Evolutionary conservation across 2,113 vertebrate genomes (phyloP).

Genomic region (Sylvicapra grimmia): DNA sequence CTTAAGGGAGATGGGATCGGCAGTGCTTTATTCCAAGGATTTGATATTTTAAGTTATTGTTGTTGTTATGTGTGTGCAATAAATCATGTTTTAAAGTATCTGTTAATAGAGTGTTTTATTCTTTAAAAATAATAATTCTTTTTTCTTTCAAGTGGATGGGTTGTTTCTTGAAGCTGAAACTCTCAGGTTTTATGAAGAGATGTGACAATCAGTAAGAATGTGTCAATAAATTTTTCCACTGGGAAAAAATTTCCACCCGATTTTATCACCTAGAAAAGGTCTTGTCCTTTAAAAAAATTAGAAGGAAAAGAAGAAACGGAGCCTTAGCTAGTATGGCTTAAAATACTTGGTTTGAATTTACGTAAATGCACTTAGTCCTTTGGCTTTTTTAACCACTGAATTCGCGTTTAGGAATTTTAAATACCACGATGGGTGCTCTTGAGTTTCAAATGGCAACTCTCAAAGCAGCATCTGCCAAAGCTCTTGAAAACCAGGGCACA

Average conservation of each 20-base stretch:
- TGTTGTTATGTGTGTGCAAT: conserved; percentile 6
- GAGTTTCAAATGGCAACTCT: background rate
- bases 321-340: background rate
- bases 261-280: background rate
- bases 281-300: conserved; percentile 3
- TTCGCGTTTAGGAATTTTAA: conserved; percentile 25
- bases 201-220: background rate
- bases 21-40: conserved; percentile 24
- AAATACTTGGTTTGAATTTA: background rate
- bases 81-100: conserved; percentile 51
- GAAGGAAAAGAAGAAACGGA: background rate
- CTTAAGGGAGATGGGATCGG: background rate
- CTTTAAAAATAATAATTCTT: background rate
- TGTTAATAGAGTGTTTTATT: conserved; percentile 35
- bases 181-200: conserved; percentile 28
- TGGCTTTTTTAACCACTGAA: conserved; percentile 24
- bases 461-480: background rate
- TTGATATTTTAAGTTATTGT: conserved; percentile 38
- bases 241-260: conserved; percentile 13
- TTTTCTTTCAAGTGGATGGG: background rate
- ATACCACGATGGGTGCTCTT: rapidly evolving
- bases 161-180: background rate
- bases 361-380: background rate
- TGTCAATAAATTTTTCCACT: background rate
- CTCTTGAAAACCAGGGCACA: background rate